Percentiles rank a stretch among this genome's conserved stretches.
These are phyloP conservation scores for Hyles lineata DNA, from an alignment of 2,888 invertebrate species.

Conservation along the genomic window DNA sequence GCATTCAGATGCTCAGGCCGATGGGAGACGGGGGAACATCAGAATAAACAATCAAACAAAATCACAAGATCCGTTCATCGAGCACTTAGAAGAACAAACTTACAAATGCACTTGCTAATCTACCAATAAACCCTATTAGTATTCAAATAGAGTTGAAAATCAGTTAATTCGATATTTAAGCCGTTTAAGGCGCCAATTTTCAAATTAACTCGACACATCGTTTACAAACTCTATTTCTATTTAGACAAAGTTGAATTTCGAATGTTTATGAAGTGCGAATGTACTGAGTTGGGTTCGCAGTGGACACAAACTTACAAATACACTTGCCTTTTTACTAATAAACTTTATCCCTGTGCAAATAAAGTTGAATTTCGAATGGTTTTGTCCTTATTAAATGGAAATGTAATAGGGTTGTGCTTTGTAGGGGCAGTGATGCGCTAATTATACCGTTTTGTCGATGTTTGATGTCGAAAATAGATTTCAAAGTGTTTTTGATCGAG, in stretches of 20 bases:
- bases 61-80: conserved; percentile 25
- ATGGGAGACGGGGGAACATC: not conserved
- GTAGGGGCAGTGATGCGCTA: conserved; percentile 30
- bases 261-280: too few relatives aligned
- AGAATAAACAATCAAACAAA: conserved; percentile 26
- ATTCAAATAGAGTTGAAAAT: not conserved
- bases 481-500: conserved; percentile 28
- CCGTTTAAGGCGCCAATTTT: not conserved
- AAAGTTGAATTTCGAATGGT: conserved; percentile 8
- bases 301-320: not conserved
- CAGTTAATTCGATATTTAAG: not conserved
- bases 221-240: not conserved
- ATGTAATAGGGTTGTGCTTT: not conserved
- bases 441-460: conserved; percentile 31
- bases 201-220: not conserved
- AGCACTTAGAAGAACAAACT: conserved; percentile 13
- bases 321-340: not conserved
- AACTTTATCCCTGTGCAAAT: not conserved
- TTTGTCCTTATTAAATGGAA: not conserved
- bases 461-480: conserved; percentile 32
- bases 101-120: not conserved
- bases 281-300: too few relatives aligned
- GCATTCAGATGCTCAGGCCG: not conserved
- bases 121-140: not conserved
- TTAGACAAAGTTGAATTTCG: conserved; percentile 3